A percentile compares a stretch with the other conserved stretches of the same genome.
These are phyloP conservation scores for Spongilla lacustris DNA, from an alignment of 37 sponge, comb jelly and placozoan species.

Conservation along the genomic window DNA sequence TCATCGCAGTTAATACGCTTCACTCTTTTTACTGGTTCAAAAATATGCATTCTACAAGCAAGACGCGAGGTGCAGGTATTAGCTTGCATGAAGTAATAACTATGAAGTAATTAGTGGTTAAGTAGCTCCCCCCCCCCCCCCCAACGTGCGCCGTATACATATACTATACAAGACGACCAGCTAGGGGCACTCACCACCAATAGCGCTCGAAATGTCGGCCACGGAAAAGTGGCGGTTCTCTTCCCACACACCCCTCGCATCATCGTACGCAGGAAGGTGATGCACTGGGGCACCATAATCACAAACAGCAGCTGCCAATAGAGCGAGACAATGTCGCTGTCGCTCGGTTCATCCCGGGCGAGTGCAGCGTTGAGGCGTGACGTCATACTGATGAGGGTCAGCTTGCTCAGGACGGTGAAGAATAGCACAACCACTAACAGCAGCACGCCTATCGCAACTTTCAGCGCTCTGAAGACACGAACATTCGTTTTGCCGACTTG, in stretches of 20 bases:
- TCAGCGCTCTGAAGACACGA: no score
- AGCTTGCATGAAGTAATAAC: no score
- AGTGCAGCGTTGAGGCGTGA: constrained; percentile 20
- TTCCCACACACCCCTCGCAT: constrained; percentile 72
- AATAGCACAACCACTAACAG: constrained; percentile 42
- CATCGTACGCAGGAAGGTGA: constrained; percentile 62
- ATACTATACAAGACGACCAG: neutral
- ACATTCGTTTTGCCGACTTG: no score
- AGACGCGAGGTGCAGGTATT: no score
- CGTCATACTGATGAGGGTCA: constrained; percentile 59
- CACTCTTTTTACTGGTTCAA: no score
- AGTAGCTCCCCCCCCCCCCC: no score
- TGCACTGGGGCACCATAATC: constrained; percentile 63
- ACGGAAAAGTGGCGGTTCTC: constrained; percentile 60
- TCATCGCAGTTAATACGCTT: no score
- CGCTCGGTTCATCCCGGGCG: neutral
- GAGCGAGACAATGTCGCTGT: neutral
- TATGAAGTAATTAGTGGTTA: no score
- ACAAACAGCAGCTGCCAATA: constrained; percentile 74
- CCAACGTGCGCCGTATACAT: no score
- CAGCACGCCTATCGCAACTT: constrained; percentile 20
- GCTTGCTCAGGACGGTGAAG: constrained; percentile 57
- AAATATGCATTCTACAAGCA: no score
- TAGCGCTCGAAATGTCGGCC: constrained; percentile 64
- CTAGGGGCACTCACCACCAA: constrained; percentile 37